These are phyloP conservation scores for Blastobasis lacticolella DNA, from an alignment of 2,888 invertebrate genomes.

Conservation along the genomic window DNA sequence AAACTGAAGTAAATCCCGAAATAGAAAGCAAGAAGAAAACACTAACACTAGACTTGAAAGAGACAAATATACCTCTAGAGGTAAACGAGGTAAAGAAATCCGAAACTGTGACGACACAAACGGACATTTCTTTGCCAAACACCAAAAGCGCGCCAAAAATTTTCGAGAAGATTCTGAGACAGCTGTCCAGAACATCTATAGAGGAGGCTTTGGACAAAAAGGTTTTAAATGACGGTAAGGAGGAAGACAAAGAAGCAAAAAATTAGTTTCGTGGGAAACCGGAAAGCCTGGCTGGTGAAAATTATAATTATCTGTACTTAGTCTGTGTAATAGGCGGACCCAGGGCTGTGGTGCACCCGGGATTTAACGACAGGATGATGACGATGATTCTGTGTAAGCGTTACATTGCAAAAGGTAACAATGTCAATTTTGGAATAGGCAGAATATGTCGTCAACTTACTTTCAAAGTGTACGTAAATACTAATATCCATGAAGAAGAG, in stretches of 20 bases:
- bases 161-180: conserved; percentile 59
- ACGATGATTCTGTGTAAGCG: no score
- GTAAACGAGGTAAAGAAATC: conserved; percentile 39
- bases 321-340: no score
- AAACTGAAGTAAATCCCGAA: conserved; percentile 17
- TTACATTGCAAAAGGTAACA: no score
- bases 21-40: conserved; percentile 38
- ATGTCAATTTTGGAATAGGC: no score
- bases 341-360: no score
- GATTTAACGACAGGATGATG: no score
- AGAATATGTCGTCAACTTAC: no score
- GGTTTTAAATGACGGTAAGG: conserved; percentile 6
- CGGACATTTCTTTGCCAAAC: conserved; percentile 63
- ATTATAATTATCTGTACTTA: no score
- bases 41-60: conserved; percentile 50
- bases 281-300: no score
- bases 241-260: neutral
- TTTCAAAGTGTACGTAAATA: no score
- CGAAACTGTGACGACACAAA: conserved; percentile 57
- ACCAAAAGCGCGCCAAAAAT: conserved; percentile 66
- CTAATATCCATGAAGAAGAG: no score
- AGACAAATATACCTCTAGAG: conserved; percentile 40
- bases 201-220: conserved; percentile 31
- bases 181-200: conserved; percentile 53
- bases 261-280: no score